Evolutionary conservation across 2,797 vertebrate genomes (phyloP).

Genomic region (Microtus californicus): DNA sequence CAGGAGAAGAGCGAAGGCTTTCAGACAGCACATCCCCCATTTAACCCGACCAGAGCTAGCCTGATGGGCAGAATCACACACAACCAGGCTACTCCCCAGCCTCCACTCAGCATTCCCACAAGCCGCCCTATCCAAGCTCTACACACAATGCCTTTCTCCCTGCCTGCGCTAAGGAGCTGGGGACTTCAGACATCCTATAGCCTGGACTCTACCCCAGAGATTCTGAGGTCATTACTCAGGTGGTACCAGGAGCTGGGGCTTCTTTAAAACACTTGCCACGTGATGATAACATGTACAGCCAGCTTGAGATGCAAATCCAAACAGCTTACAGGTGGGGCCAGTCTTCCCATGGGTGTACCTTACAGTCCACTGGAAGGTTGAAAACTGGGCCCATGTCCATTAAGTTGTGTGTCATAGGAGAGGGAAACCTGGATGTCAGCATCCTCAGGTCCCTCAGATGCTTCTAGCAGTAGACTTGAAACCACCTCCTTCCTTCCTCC

Average conservation of each 20-base stretch:
- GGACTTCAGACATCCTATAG: not conserved
- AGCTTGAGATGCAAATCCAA: not conserved
- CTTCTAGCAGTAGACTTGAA: not conserved
- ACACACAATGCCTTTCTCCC: not conserved
- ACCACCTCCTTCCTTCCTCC: not conserved
- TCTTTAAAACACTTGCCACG: not conserved
- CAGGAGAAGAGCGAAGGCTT: not conserved
- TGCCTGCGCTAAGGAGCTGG: not conserved
- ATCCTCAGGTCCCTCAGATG: not conserved
- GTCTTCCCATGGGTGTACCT: rapidly evolving
- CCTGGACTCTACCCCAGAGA: not conserved
- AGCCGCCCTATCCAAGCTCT: not conserved
- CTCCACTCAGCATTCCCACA: not conserved
- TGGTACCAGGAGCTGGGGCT: too few species aligned
- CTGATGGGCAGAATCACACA: not conserved
- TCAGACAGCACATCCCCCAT: not conserved
- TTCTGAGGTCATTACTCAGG: not conserved
- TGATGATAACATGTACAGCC: not conserved
- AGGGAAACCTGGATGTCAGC: not conserved
- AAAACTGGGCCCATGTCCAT: not conserved
- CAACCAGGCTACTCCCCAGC: not conserved
- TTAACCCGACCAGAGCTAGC: not conserved
- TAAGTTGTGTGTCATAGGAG: rapidly evolving
- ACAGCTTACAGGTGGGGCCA: rapidly evolving
- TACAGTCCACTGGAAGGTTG: not conserved